Conservation (phyloP, 2,797 vertebrate genomes). For the Galago senegalensis region DNA sequence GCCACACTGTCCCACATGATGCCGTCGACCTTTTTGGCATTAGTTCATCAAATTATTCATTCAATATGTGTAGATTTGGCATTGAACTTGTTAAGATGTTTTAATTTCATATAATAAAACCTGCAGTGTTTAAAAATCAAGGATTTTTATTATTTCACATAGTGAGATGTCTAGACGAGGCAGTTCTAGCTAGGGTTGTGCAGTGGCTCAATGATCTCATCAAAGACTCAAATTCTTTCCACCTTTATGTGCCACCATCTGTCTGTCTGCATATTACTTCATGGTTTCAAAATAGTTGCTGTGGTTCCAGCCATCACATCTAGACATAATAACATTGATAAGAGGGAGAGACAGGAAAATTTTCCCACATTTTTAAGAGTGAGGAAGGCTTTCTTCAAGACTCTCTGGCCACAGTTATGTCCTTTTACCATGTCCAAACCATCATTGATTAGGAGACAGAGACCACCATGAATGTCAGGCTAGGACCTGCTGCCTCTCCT, state of each 20-base stretch:
- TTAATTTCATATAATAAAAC: not conserved
- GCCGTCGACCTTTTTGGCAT: not conserved
- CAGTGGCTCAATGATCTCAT: not conserved
- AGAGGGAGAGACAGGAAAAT: not conserved
- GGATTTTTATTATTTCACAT: not conserved
- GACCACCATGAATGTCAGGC: not conserved
- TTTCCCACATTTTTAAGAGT: not conserved
- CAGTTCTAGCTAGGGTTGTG: not conserved
- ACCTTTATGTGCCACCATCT: not conserved
- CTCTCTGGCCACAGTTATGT: not conserved
- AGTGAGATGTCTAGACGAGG: not conserved
- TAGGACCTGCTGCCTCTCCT: not conserved
- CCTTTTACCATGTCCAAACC: not conserved
- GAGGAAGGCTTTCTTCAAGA: not conserved
- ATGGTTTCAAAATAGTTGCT: not conserved
- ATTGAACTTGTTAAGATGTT: not conserved
- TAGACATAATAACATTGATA: not conserved
- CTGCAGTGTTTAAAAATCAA: not conserved
- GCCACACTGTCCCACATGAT: not conserved
- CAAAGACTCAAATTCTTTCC: not conserved
- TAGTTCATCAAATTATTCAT: not conserved
- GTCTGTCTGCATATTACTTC: not conserved
- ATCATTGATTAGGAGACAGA: slow-evolving; percentile 5
- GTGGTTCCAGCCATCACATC: not conserved
- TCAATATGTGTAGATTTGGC: not conserved